Base-by-base conservation (phyloP, 2,888 invertebrate genomes). In the Nymphalis urticae region DNA sequence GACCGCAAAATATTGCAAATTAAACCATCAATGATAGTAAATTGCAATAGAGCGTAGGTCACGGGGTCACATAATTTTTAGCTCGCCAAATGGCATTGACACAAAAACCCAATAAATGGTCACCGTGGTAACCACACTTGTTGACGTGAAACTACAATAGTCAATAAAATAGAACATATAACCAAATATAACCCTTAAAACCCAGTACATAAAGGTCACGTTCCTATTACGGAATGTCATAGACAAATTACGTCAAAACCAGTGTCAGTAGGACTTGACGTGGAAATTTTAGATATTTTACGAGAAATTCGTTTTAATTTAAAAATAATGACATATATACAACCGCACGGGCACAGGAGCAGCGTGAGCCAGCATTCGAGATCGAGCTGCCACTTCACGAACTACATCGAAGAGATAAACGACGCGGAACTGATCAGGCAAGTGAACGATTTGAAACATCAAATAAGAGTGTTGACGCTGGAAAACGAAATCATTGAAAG, bases 401-500 rank as follows among this genome's bases (percentile, higher is more conserved):
- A 83, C 16, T 85, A 87, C 0, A 19, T 78, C 0, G 88, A 87
- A 0, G 86, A 88, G 62, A 27, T 91, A 0, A 81, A 83, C 0
- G 92, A 92, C 50, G 76, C 77, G 0, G 90, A 91, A 64, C 76
- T 92, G 0, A 75, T 87, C 6, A 87, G 83, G 63, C 80, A 85
- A 69, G 87, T 92, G 0, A 80, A 78, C 24, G 85, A 87, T 0
- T 68, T 89, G 2, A 91, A 86, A 69, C 77, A 81, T 0, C 82
- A 86, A 67, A 77, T 87, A 7, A 84, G 79, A 66, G 69, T 90
- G 3, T 65, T 94, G 10, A 75, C 74, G 0, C 72, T 94, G 0
- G 94, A 94, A 75, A 94, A 94, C 69, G 93, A 94, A 64, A 83
- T 94, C 21, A 82, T 94, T 13, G 94, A 94, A 72, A 85, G 82